Evolutionary conservation across 2,888 invertebrate genomes (phyloP).

Genomic region (Acheta domesticus): DNA sequence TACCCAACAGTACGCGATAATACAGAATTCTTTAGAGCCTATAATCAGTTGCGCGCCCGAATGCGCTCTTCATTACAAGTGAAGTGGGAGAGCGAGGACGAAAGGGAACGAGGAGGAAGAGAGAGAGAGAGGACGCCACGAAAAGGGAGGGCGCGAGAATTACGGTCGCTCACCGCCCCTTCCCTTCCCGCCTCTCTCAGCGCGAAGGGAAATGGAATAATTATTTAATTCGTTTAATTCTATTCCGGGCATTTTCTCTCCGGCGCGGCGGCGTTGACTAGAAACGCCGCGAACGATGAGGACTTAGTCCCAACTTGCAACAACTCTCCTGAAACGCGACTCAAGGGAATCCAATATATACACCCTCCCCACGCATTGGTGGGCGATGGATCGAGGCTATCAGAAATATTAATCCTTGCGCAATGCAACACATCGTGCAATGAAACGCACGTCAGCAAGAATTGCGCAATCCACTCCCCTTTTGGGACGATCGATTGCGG

Average conservation of each 20-base stretch:
- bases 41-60: constrained; percentile 18
- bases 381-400: not conserved
- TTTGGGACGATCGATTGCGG: not conserved
- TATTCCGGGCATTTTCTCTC: not conserved
- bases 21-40: constrained; percentile 18
- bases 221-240: constrained; percentile 18
- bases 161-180: not conserved
- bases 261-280: not conserved
- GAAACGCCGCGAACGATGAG: too few species aligned
- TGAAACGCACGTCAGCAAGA: not conserved
- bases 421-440: not conserved
- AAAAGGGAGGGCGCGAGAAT: not conserved
- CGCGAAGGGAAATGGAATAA: not conserved
- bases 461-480: not conserved
- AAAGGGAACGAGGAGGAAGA: not conserved
- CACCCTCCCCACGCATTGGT: not conserved
- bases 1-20: constrained; percentile 7
- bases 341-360: not conserved
- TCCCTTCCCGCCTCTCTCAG: not conserved
- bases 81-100: not conserved
- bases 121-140: not conserved
- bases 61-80: constrained; percentile 4
- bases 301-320: not conserved
- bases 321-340: not conserved
- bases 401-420: not conserved